Base-by-base conservation (phyloP, 2,888 invertebrate genomes). In the Lepidochitona cinerea region DNA sequence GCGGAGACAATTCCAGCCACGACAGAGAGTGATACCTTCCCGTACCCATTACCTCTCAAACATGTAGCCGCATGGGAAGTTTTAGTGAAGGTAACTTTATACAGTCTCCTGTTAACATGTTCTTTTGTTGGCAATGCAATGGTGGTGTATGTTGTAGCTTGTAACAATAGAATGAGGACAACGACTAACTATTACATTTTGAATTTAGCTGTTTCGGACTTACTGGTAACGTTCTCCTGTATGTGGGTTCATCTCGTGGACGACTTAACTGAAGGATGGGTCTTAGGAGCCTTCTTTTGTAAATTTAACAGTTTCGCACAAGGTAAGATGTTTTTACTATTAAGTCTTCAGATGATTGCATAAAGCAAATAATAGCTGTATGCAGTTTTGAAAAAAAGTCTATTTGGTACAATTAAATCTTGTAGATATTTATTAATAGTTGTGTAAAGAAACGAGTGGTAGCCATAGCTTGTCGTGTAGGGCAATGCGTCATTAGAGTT, bases 181-280 rank as follows among this genome's bases (percentile, higher is more conserved):
- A 86, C 87, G n/a, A 89, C 89, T 32, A 89, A 89, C 78, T 89
- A 82, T 71, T 89, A 89, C 81, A 86, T 89, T 65, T 88, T 89
- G 9, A 89, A 89, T 70, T 77, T 89, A 70, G 88, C 88, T 9
- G 86, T 88, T 37, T 84, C 88, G 0, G 89, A 89, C 72, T 81
- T 88, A n/a, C 76, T 88, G 69, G 85, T 89, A 35, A 84, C 85
- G 0, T 41, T 85, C 6, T 91, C 95, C 7, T 94, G 95, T 76
- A 95, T 96, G 0, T 94, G 94, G 93, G 94, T 96, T 82, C 94
- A 95, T 90, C 91, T 96, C 75, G 92, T 94, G 26, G 92, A 93
- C 68, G 94, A 96, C 88, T 93, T 95, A 83, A 95, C 93, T 85
- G 96, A 96, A 90, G 95, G 95, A 83, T 96, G 94, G 89, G 92